Evolutionary conservation across 2,888 invertebrate species (phyloP), one percentile per base, ranked within the genome.

Genomic region (Phortica okadai): DNA sequence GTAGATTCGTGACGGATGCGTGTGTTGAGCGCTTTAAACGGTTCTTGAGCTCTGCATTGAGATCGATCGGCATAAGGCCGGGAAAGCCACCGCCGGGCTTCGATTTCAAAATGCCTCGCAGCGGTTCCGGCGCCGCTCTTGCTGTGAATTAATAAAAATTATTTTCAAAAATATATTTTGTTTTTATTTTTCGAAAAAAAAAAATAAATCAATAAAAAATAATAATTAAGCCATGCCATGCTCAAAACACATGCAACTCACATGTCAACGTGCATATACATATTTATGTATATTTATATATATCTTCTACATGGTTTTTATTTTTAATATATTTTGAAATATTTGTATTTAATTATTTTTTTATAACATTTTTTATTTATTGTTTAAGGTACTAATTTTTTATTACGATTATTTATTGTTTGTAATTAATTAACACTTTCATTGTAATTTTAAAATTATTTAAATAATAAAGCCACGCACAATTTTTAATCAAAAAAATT

Each of bases 41-140:
- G 80, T 90, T 91, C 82, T 91, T 91, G 1, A 91, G 82, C 81
- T 91, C 91, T 1, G 91, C 90, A 82, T 88, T 91, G 45, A 91
- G 83, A 82, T 91, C 91, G 75, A 87, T 88, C 67, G 91, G 91
- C 89, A 91, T 90, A 45, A 91, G 84, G 1, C 88, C 88, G 45
- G 84, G 86, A 80, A 90, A 85, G 75, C 90, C 89, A 76, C 89
- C 84, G 45, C 84, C 86, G 25, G 89, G 86, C 83, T 91, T 83
- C 0, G 90, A 88, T 82, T 91, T 91, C 6, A 90, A 80, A 70
- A 91, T 90, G 78, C 90, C 86, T 77, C 84, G 89, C 1, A 84
- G 78, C 1, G 88, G 81, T 75, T 89, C 89, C 1, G 84, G 78
- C 1, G 88, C 80, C 74, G 88, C 89, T 25, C 82, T 85, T 25